Evolutionary conservation across 1,140 invertebrate species (phyloP), one percentile per base, ranked within the genome.

Genomic region (Uloborus diversus): DNA sequence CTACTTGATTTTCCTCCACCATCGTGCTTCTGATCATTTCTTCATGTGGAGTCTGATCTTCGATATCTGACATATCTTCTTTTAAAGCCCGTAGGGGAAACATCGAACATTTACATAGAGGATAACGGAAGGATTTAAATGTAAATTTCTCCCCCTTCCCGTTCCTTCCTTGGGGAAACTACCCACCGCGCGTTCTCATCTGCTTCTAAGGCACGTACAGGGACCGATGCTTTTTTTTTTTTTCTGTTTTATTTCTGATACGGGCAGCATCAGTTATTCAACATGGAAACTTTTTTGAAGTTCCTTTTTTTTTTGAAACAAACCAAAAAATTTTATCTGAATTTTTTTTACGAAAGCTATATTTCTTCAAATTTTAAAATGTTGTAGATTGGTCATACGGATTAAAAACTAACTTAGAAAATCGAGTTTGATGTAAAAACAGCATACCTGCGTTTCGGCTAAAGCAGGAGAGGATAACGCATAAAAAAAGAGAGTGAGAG

Each of bases 31-130:
- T n/a, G n/a, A n/a, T n/a, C n/a, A n/a, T n/a, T n/a, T n/a, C n/a
- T n/a, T n/a, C n/a, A n/a, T n/a, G n/a, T n/a, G n/a, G n/a, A n/a
- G n/a, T n/a, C n/a, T n/a, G n/a, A n/a, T 30, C 20, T 28, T 14
- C 14, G 20, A 30, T 47, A 53, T 69, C 49, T 33, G 49, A 53
- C 49, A 33, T 53, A 69, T 53, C 66, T 53, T 14, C 20, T 23
- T 25, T 23, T 53, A 30, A 33, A 56, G 49, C 66, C 49, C 27
- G 14, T 9, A 28, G 70, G 57, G 53, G 20, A 57, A 42, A 59
- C n/a, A 61, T 57, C 30, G 51, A 28, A 59, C 70, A 75, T 75
- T 75, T 75, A 64, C 56, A 61, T 75, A 62, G 57, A 9, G 70
- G 57, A 59, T 75, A 61, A 62, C 57, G 11, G 27, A 9, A 20